These are phyloP conservation scores for Caenorhabditis inopinata DNA, from an alignment of 1,140 invertebrate species.

Conservation along the genomic window DNA sequence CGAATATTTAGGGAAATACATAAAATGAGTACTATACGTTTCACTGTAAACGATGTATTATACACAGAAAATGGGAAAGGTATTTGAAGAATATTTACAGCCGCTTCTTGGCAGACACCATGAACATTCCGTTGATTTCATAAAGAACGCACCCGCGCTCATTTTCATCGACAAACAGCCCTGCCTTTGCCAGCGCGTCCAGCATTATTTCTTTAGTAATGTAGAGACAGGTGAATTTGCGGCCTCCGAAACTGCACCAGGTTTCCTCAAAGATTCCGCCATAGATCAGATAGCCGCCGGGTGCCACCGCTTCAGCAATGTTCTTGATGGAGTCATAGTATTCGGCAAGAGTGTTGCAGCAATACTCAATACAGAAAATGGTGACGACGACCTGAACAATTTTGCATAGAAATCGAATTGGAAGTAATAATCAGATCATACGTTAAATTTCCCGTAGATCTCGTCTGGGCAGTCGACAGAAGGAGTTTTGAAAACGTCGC, in stretches of 20 bases:
- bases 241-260: constrained; percentile 62
- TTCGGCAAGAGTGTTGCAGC: constrained; percentile 58
- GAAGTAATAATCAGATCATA: background rate
- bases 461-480: constrained; percentile 49
- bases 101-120: constrained; percentile 52
- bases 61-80: background rate
- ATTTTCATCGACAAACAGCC: constrained; percentile 46
- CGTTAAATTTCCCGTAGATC: constrained; percentile 47
- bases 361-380: constrained; percentile 65
- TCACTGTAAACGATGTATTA: background rate
- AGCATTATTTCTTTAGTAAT: constrained; percentile 61
- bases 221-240: constrained; percentile 62
- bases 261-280: constrained; percentile 63
- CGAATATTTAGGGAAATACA: background rate
- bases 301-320: constrained; percentile 39
- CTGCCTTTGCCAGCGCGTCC: constrained; percentile 52
- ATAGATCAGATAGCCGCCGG: constrained; percentile 58
- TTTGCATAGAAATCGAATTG: background rate
- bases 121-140: constrained; percentile 61
- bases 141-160: constrained; percentile 41
- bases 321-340: constrained; percentile 54
- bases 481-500: constrained; percentile 52
- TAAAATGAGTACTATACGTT: background rate
- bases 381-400: constrained; percentile 53
- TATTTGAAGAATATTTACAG: background rate